Percentiles rank a stretch among this genome's conserved stretches.
These are phyloP conservation scores for Eremophila alpestris DNA, from an alignment of 2,797 vertebrate species.

Conservation along the genomic window DNA sequence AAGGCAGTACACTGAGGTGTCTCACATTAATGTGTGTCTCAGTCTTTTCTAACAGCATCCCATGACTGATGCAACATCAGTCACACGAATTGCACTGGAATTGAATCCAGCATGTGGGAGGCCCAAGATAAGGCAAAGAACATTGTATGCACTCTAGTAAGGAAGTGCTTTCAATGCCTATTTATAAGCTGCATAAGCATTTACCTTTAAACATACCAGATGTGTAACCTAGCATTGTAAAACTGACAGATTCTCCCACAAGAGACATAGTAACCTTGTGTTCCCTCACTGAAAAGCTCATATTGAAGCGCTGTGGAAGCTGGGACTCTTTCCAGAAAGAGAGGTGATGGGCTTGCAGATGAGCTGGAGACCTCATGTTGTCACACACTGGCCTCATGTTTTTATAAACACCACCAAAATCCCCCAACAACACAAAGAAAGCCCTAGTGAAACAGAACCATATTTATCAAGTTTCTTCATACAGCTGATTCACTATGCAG, in stretches of 20 bases:
- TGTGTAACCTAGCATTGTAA: neutral
- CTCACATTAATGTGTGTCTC: neutral
- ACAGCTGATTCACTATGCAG: neutral
- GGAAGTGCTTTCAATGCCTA: neutral
- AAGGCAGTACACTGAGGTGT: neutral
- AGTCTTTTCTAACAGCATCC: neutral
- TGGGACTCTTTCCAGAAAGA: neutral
- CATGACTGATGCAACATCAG: neutral
- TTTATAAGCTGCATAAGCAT: neutral
- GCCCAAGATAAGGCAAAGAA: neutral
- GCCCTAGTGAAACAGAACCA: neutral
- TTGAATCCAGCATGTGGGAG: neutral
- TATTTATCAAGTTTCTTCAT: neutral
- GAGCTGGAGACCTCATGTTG: neutral
- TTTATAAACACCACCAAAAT: neutral
- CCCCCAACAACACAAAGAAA: neutral
- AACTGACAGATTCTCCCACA: neutral
- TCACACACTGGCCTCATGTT: accelerated
- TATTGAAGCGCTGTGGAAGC: neutral
- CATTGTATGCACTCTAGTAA: neutral
- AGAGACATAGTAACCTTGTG: neutral
- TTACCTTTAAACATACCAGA: neutral
- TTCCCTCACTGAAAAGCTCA: neutral
- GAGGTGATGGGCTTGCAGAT: neutral
- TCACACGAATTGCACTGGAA: neutral